phyloP scores from a whole-genome alignment of 37 sponge, comb jelly and placozoan species.

The Aphrocallistes beatrix region DNA sequence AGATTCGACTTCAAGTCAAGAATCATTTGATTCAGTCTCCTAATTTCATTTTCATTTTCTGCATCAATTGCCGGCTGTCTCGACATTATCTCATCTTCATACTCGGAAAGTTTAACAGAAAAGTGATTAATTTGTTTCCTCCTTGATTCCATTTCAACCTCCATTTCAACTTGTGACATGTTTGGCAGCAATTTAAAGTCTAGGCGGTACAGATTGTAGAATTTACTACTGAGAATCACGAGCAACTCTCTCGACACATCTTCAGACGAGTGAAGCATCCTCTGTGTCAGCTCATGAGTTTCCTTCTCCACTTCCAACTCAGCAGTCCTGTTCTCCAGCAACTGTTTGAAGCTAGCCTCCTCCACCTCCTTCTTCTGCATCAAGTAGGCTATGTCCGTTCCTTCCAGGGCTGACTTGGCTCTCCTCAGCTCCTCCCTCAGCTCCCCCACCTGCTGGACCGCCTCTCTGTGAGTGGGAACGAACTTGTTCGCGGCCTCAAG shows the following conservation, averaged over 20 bases:
- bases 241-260: not conserved
- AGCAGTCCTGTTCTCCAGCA: not conserved
- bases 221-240: not conserved
- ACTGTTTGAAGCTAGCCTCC: not conserved
- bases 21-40: not conserved
- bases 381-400: not conserved
- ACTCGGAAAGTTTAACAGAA: not conserved
- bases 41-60: not conserved
- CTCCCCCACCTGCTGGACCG: not conserved
- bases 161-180: not conserved
- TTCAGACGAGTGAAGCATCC: not conserved
- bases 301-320: not conserved
- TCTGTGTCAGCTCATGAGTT: not conserved
- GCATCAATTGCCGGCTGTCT: not conserved
- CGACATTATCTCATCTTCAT: not conserved
- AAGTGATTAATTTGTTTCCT: not conserved
- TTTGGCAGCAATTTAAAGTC: not conserved
- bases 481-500: not conserved
- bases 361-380: not conserved
- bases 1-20: not conserved
- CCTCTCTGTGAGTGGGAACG: constrained; percentile 3
- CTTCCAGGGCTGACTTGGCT: not conserved
- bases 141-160: not conserved
- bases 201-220: not conserved
- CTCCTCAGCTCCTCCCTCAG: not conserved